phyloP scores from a whole-genome alignment of 2,113 vertebrate species.

The Sinosuthora webbiana region DNA sequence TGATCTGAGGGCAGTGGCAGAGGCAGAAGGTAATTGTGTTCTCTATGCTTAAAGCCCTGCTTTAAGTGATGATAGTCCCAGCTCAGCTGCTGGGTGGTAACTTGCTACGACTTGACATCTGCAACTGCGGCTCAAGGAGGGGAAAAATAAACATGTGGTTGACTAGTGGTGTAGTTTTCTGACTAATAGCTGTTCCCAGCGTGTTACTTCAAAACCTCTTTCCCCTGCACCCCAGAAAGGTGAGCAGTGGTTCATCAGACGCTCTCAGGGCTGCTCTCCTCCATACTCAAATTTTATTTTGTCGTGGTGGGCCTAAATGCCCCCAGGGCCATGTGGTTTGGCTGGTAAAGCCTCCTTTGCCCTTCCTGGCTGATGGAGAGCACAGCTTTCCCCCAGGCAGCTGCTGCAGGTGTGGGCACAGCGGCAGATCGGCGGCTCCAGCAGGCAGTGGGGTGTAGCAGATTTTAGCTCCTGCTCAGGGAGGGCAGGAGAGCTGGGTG shows the following conservation, averaged over 20 bases:
- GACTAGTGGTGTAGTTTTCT: neutral
- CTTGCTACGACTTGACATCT: neutral
- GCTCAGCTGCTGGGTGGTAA: neutral
- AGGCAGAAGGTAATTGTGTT: neutral
- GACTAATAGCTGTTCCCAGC: neutral
- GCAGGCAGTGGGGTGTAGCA: fast-evolving
- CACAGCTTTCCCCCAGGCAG: neutral
- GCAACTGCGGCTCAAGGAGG: neutral
- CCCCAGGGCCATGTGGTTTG: neutral
- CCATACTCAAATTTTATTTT: neutral
- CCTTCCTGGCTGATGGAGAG: neutral
- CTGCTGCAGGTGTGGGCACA: neutral
- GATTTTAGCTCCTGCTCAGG: neutral
- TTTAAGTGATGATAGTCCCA: neutral
- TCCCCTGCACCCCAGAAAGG: neutral
- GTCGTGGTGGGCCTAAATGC: neutral
- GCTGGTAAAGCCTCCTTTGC: neutral
- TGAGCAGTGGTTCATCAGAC: neutral
- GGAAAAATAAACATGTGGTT: neutral
- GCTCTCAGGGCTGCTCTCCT: fast-evolving
- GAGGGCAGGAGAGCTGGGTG: neutral
- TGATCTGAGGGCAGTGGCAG: neutral
- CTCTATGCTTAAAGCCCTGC: neutral
- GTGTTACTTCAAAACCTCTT: neutral
- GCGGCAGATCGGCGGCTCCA: fast-evolving